phyloP scores from a whole-genome alignment of 1,140 invertebrate genomes.

The Anagrus nilaparvatae region DNA sequence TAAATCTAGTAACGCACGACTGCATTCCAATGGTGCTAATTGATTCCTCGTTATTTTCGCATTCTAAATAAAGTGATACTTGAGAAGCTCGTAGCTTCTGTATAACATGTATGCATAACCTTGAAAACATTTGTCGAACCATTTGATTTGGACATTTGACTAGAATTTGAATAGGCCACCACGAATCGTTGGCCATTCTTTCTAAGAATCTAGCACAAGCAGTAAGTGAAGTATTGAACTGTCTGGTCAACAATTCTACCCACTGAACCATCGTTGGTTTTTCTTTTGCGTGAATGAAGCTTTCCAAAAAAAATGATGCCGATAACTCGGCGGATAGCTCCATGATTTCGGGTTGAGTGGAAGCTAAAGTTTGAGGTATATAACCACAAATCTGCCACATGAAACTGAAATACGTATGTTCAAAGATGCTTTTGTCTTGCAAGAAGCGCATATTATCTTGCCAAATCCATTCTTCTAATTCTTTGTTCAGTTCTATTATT shows the following conservation, averaged over 20 bases:
- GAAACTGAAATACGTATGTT: conserved; percentile 88
- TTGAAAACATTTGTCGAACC: conserved; percentile 88
- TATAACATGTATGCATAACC: conserved; percentile 88
- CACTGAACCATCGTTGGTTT: conserved; percentile 95
- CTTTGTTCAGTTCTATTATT: conserved; percentile 57
- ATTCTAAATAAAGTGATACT: conserved; percentile 29
- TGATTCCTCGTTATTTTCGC: conserved; percentile 40
- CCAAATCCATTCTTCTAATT: conserved; percentile 87
- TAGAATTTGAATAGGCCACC: conserved; percentile 91
- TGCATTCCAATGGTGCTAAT: conserved; percentile 62
- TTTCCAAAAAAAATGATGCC: conserved; percentile 91
- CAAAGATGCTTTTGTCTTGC: conserved; percentile 91
- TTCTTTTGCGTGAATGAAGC: conserved; percentile 93
- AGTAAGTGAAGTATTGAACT: conserved; percentile 82
- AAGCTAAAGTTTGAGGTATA: conserved; percentile 78
- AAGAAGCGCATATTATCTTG: conserved; percentile 91
- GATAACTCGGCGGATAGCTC: conserved; percentile 80
- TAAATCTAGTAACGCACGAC: conserved; percentile 85
- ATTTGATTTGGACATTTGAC: conserved; percentile 94
- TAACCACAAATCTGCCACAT: conserved; percentile 94
- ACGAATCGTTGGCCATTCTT: conserved; percentile 83
- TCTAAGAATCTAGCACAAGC: conserved; percentile 89
- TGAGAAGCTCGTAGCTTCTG: conserved; percentile 60
- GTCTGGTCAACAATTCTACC: conserved; percentile 89
- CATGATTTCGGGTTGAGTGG: conserved; percentile 66